Base-by-base conservation (phyloP, 2,888 invertebrate genomes). In the Empis livida region DNA sequence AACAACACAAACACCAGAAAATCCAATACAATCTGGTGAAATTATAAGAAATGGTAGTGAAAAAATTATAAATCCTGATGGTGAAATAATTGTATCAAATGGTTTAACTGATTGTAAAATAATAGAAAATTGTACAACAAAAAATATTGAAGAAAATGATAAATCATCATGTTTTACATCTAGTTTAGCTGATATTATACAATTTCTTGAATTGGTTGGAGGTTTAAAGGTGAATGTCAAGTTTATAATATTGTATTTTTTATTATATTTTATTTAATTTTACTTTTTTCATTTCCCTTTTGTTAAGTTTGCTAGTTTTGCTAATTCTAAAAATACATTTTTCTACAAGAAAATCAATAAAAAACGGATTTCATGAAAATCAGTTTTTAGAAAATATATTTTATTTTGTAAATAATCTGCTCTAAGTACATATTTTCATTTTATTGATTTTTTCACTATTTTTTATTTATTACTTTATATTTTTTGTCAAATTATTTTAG, bases 181-280 rank as follows among this genome's bases (percentile, higher is more conserved):
- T 3, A 63, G 64, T 27, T 53, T 63, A 5, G 59, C 59, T 30
- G 67, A 67, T 49, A 68, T 68, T 46, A 43, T 70, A 14, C 78
- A 82, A 61, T 85, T 84, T 62, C 74, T 84, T 63, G 80, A 83
- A 61, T 67, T 82, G 49, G 77, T 84, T 49, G 84, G 84, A 11
- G 76, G 78, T 57, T 67, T 85, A 14, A 85, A 85, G 76, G 84
- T 84, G 61, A 62, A 59, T 59, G 42, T 46, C 16, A 27, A 42
- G 11, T 48, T 44, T 20, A 10, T 37, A 38, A 32, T 32, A n/a
- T 32, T 32, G 6, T 13, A n/a, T 8, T 13, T 6, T 31, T 31
- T 31, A 13, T 11, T 31, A 31, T 31, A 31, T 11, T 6, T 31
- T 11, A n/a, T n/a, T 31, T 32, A 11, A 13, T 13, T 15, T 20